Conservation (phyloP, 2,113 vertebrate species). For the Halichoerus grypus region DNA sequence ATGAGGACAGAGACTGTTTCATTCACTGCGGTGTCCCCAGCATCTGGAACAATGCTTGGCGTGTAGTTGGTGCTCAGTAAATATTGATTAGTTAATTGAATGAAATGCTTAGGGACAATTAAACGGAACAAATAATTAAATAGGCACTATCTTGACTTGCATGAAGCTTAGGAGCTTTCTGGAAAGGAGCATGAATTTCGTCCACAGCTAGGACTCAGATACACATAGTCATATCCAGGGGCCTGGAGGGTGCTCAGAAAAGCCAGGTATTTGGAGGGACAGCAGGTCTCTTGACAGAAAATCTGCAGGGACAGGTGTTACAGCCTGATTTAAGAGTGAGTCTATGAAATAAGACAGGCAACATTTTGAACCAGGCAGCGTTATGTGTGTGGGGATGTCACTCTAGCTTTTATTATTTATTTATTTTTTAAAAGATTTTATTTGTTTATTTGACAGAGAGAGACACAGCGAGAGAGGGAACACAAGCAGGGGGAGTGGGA, state of each 20-base stretch:
- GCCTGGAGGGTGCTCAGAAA: neutral
- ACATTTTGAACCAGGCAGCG: neutral
- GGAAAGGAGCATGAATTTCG: neutral
- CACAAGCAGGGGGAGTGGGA: too few relatives aligned
- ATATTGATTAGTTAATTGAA: neutral
- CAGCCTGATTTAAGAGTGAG: constrained; percentile 43
- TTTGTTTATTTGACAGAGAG: too few relatives aligned
- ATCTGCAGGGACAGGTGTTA: neutral
- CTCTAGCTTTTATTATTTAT: neutral
- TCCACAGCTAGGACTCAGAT: neutral
- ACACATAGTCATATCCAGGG: neutral
- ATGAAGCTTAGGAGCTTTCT: neutral
- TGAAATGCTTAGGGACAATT: neutral
- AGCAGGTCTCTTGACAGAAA: constrained; percentile 22
- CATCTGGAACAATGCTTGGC: neutral
- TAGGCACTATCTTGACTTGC: neutral
- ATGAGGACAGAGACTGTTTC: neutral
- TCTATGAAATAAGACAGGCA: constrained; percentile 11
- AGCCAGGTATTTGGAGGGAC: neutral
- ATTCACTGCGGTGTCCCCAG: neutral
- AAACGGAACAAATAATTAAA: neutral
- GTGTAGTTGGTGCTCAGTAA: neutral
- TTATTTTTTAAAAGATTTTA: too few relatives aligned
- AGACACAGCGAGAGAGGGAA: too few relatives aligned
- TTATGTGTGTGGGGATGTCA: neutral